These are phyloP conservation scores for Nebria salina DNA, from an alignment of 2,888 invertebrate species.

Conservation along the genomic window DNA sequence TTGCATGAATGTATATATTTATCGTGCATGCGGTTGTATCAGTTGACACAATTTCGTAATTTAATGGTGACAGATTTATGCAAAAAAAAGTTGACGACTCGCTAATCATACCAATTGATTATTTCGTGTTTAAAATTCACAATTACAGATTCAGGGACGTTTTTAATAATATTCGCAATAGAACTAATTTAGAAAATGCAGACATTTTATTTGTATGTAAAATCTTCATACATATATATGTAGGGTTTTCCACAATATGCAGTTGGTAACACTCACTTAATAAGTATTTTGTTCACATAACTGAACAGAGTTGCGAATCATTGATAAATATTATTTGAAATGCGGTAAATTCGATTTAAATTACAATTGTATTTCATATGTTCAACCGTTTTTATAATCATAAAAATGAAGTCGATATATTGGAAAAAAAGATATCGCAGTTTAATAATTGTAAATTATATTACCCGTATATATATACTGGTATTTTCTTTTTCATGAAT, in stretches of 20 bases:
- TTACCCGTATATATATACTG: not conserved
- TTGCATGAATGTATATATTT: not conserved
- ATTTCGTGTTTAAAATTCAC: not conserved
- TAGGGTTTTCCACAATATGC: too few species aligned
- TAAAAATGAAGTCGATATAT: not conserved
- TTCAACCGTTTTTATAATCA: too few species aligned
- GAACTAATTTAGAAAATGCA: too few species aligned
- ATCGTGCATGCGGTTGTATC: not conserved
- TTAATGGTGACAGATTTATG: not conserved
- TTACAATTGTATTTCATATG: too few species aligned
- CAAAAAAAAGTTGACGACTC: not conserved
- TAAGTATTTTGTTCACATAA: too few species aligned
- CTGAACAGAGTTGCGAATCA: too few species aligned
- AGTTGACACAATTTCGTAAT: not conserved
- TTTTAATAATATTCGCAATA: not conserved
- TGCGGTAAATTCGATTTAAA: too few species aligned
- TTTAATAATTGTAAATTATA: not conserved
- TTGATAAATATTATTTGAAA: too few species aligned
- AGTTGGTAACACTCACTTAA: too few species aligned
- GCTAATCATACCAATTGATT: not conserved
- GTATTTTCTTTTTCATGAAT: not conserved
- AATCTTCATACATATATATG: too few species aligned
- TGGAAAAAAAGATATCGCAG: not conserved
- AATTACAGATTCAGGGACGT: too few species aligned
- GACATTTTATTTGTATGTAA: too few species aligned